Evolutionary conservation across 1,140 invertebrate genomes (phyloP), one percentile per base, ranked within the genome.

Genomic region (Cardiocondyla obscurior): DNA sequence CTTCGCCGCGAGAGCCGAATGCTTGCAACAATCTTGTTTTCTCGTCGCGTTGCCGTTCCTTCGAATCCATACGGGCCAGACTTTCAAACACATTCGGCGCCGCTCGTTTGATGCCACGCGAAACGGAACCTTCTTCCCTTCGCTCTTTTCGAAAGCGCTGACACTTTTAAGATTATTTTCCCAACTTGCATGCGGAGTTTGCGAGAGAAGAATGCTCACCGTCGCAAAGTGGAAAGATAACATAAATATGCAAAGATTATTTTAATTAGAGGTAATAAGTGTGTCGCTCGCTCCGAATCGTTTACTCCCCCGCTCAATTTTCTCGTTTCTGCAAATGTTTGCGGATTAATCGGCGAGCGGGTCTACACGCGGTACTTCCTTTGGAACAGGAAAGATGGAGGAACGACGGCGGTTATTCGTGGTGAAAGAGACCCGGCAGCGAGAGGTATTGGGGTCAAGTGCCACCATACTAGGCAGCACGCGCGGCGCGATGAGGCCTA

Each of bases 361-460:
- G 25, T 57, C 53, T 25, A 57, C 25, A 16, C 49, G 44, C 16
- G 46, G 25, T 19, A 25, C 53, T 64, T 36, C 42, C 58, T 33
- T 69, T 12, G 55, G 12, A 51, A 36, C 16, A 30, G 4, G 25
- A 49, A 42, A 46, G 25, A 30, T 33, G 67, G 44, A 30, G 30
- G 30, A n/a, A 33, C 16, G 55, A 44, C 51, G 76, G 44, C 30
- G 42, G 42, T 33, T 76, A 22, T 39, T 51, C 16, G 51, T 81
- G 87, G 84, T 82, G 89, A 87, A 89, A 88, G 87, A 90, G 85
- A 85, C 83, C 55, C 70, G 82, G 62, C 72, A 84, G 73, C 65
- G 25, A 51, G 72, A 60, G 70, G 74, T 86, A 91, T 89, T 85
- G 90, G 82, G 90, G 90, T 91, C 90, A 91, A 91, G 89, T 90